These are phyloP conservation scores for Melieria omissa DNA, from an alignment of 2,888 invertebrate genomes.

Conservation along the genomic window DNA sequence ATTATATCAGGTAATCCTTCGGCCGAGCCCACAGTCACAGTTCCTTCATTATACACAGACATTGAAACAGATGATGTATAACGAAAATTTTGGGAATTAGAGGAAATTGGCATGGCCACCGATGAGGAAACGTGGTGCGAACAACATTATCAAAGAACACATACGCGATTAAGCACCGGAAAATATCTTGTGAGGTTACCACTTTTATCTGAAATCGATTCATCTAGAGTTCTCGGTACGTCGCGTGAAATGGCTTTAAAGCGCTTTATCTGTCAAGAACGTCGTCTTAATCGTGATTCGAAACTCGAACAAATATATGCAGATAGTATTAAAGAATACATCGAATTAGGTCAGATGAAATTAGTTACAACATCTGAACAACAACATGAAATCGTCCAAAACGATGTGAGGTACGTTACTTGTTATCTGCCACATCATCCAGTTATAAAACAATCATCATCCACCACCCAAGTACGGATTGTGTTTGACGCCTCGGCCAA, in stretches of 20 bases:
- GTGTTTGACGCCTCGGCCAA: conserved; percentile 35
- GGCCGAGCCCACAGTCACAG: background rate
- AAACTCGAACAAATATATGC: conserved; percentile 7
- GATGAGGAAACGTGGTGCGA: conserved; percentile 17
- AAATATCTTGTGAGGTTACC: conserved; percentile 26
- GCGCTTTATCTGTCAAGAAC: conserved; percentile 24
- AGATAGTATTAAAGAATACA: conserved; percentile 34
- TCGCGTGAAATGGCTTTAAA: conserved; percentile 30
- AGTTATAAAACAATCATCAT: conserved; percentile 30
- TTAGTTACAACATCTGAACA: conserved; percentile 6
- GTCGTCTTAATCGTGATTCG: background rate
- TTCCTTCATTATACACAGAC: conserved; percentile 21
- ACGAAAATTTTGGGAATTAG: conserved; percentile 23
- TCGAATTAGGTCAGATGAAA: conserved; percentile 34
- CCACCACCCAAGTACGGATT: conserved; percentile 52
- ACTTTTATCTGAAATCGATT: conserved; percentile 16
- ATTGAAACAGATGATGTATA: conserved; percentile 24
- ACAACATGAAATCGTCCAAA: background rate
- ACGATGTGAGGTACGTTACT: background rate
- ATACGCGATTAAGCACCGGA: conserved; percentile 1
- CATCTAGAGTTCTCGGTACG: conserved; percentile 10
- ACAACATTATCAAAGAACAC: conserved; percentile 12
- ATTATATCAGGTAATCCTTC: conserved; percentile 18
- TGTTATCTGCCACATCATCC: conserved; percentile 39
- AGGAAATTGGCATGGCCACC: background rate